Base-by-base conservation (phyloP, 1,140 invertebrate genomes). In the Cryptotermes secundus region DNA sequence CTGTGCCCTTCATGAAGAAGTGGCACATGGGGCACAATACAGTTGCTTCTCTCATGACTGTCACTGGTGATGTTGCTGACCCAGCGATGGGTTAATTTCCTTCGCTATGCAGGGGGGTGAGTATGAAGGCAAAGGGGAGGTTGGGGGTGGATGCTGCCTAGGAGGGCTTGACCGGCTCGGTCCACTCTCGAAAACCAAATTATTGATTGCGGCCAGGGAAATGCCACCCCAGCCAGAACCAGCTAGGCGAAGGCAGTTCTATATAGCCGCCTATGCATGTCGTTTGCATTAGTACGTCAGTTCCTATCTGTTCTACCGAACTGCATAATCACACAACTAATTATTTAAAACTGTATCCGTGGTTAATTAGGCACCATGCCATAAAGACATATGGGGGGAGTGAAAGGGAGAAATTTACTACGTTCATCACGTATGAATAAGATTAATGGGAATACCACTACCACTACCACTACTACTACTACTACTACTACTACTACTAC, bases 131-230 rank as follows among this genome's bases (percentile, higher is more conserved):
- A 72, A 59, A 59, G 53, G 53, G 53, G 19, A 22, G 38, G 38
- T 9, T 22, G 6, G 24, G 53, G 53, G 53, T 72, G n/a, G 59
- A 72, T n/a, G 26, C 59, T n/a, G 59, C 59, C 59, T 72, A 72
- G 59, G 26, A 72, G 59, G 59, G 59, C 59, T 72, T 72, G 59
- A 72, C 59, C 59, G 59, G 59, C 59, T 72, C 3, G n/a, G 59
- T 72, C 59, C 59, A 72, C 59, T 72, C 59, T 72, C 59, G 59
- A 72, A 72, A 72, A 72, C 59, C 59, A 72, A 72, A 72, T 72
- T 72, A 72, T 72, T 72, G 59, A 72, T 72, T 72, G 59, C 59
- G 59, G 59, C 59, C 59, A 72, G 59, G 59, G 59, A 72, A 72
- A 72, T 72, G 26, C 59, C 59, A 72, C 59, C 59, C 59, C 59